A percentile compares a stretch with the other conserved stretches of the same genome.
phyloP scores from a whole-genome alignment of 2,888 invertebrate species.

The Onthophagus sagittarius region DNA sequence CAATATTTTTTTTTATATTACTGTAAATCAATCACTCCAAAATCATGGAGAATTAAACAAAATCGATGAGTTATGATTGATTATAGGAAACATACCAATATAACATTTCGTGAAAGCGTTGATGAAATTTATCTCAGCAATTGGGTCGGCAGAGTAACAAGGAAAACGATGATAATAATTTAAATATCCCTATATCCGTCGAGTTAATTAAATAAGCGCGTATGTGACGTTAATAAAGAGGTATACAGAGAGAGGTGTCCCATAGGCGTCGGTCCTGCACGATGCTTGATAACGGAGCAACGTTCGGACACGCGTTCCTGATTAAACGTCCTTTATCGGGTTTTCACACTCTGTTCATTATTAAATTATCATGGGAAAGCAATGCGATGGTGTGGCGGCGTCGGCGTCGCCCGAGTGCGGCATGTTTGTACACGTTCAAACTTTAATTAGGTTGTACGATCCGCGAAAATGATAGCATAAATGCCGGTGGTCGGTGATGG shows the following conservation, averaged over 20 bases:
- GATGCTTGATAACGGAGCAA: slow-evolving; percentile 45
- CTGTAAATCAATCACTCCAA: no score
- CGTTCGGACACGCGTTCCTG: slow-evolving; percentile 43
- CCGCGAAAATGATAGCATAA: background rate
- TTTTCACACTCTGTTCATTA: slow-evolving; percentile 38
- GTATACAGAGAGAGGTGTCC: slow-evolving; percentile 3
- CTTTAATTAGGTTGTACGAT: slow-evolving; percentile 7
- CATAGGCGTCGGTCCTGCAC: slow-evolving; percentile 33
- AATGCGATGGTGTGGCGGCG: background rate
- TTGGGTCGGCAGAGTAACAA: background rate
- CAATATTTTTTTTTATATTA: background rate
- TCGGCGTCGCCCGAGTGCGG: background rate
- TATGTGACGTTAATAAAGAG: slow-evolving; percentile 9
- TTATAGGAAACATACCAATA: background rate
- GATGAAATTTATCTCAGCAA: background rate
- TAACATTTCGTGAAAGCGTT: background rate
- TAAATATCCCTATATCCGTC: slow-evolving; percentile 1
- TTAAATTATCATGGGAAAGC: slow-evolving; percentile 22
- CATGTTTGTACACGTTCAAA: background rate
- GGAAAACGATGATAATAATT: background rate
- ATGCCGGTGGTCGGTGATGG: background rate
- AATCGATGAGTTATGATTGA: background rate
- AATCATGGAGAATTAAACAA: background rate
- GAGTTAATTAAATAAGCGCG: slow-evolving; percentile 11
- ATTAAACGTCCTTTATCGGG: slow-evolving; percentile 43